Percentiles rank a stretch among this genome's conserved stretches.
Evolutionary conservation across 1,140 invertebrate genomes (phyloP).

Genomic region (Calycopis cecrops): DNA sequence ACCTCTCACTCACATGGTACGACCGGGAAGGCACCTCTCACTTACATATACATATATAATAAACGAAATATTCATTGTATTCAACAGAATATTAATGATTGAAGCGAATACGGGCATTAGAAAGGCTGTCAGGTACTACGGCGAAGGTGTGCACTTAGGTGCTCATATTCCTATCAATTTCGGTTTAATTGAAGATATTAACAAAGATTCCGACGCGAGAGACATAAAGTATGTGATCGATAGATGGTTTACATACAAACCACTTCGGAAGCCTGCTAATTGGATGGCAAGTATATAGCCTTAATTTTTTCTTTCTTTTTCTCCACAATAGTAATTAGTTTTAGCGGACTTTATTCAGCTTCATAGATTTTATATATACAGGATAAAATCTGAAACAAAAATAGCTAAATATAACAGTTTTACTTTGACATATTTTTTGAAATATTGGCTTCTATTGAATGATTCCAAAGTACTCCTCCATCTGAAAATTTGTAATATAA

Average conservation of each 20-base stretch:
- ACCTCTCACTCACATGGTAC: too few relatives aligned
- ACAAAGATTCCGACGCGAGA: conserved; percentile 71
- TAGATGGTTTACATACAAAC: conserved; percentile 76
- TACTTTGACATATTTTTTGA: too few relatives aligned
- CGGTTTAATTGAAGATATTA: conserved; percentile 71
- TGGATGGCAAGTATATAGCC: conserved; percentile 71
- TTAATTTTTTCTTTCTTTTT: neutral
- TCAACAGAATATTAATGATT: conserved; percentile 77
- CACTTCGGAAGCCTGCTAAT: conserved; percentile 71
- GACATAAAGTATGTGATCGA: conserved; percentile 75
- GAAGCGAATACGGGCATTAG: conserved; percentile 78
- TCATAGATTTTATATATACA: too few relatives aligned
- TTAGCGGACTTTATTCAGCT: too few relatives aligned
- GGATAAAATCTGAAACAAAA: neutral
- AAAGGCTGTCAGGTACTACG: conserved; percentile 78
- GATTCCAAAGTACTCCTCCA: conserved; percentile 75
- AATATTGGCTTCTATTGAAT: conserved; percentile 80
- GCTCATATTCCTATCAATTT: conserved; percentile 82
- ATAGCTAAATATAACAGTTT: neutral
- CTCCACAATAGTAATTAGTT: neutral
- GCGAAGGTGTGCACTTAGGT: conserved; percentile 72
- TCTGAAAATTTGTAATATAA: conserved; percentile 75
- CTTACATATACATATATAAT: too few relatives aligned
- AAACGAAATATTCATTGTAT: too few relatives aligned
- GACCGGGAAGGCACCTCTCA: too few relatives aligned